Conservation (phyloP, 2,113 vertebrate genomes). For the Hippocampus barbouri region DNA sequence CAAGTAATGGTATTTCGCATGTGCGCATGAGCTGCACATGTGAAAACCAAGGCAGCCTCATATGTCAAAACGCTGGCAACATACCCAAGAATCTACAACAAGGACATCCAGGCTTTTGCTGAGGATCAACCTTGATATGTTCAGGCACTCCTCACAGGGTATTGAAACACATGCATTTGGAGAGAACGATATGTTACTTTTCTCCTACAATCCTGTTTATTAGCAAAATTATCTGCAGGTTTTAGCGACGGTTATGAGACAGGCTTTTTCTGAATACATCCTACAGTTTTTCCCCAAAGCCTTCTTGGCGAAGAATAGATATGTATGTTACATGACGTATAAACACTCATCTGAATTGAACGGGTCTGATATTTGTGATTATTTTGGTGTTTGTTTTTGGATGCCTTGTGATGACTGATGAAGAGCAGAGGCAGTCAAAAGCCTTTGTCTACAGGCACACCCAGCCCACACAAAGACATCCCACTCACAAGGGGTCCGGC, state of each 20-base stretch:
- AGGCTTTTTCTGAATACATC: background rate
- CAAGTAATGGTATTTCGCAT: background rate
- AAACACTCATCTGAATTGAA: background rate
- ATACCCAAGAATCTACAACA: background rate
- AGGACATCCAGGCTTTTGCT: background rate
- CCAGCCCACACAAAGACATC: constrained; percentile 52
- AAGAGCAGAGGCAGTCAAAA: constrained; percentile 20
- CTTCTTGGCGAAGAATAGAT: background rate
- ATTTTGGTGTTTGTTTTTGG: constrained; percentile 2
- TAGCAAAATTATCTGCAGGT: background rate
- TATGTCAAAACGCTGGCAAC: background rate
- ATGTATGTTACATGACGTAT: background rate
- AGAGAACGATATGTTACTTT: background rate
- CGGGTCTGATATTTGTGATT: background rate
- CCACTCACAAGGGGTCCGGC: constrained; percentile 48
- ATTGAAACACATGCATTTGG: too few relatives aligned
- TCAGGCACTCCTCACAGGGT: too few relatives aligned
- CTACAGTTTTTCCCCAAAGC: background rate
- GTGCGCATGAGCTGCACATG: background rate
- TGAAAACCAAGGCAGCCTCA: background rate
- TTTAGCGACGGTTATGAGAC: too few relatives aligned
- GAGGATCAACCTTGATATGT: background rate
- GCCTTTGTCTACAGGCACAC: constrained; percentile 56
- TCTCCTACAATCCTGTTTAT: background rate
- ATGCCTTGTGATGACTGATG: constrained; percentile 1